These are phyloP conservation scores for Steatocranus sp. DNA, from an alignment of 2,797 vertebrate genomes.

Conservation along the genomic window DNA sequence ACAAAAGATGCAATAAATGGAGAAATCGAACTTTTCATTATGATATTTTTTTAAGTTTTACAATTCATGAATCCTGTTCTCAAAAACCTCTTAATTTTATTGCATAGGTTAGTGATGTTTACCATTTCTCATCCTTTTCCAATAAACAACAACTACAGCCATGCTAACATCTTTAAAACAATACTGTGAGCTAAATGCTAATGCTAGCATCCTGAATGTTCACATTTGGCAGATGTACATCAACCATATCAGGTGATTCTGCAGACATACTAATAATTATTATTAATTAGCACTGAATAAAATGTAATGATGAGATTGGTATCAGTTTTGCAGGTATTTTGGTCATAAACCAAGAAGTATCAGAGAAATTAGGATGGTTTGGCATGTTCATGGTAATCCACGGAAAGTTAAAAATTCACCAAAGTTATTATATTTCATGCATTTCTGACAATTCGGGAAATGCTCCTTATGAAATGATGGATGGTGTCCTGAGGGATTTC, in stretches of 20 bases:
- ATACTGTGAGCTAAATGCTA: background rate
- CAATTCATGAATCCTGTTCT: slow-evolving; percentile 21
- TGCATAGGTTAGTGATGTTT: background rate
- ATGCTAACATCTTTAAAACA: background rate
- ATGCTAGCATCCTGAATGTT: background rate
- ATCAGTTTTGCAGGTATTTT: background rate
- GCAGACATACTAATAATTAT: background rate
- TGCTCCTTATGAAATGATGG: background rate
- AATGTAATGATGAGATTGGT: background rate
- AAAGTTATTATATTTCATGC: background rate
- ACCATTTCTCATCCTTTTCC: background rate
- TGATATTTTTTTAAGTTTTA: slow-evolving; percentile 21
- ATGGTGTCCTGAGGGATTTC: background rate
- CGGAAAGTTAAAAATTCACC: background rate
- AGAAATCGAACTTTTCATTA: slow-evolving; percentile 21
- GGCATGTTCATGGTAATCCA: background rate
- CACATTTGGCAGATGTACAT: background rate
- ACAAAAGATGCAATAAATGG: slow-evolving; percentile 39
- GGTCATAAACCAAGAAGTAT: background rate
- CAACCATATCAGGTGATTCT: background rate
- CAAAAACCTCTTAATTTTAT: slow-evolving; percentile 17
- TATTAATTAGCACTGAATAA: background rate
- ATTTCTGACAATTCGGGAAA: background rate
- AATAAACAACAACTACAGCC: background rate
- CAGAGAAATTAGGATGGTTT: background rate